Evolutionary conservation across 2,888 invertebrate species (phyloP).

Genomic region (Chironomus tentans): DNA sequence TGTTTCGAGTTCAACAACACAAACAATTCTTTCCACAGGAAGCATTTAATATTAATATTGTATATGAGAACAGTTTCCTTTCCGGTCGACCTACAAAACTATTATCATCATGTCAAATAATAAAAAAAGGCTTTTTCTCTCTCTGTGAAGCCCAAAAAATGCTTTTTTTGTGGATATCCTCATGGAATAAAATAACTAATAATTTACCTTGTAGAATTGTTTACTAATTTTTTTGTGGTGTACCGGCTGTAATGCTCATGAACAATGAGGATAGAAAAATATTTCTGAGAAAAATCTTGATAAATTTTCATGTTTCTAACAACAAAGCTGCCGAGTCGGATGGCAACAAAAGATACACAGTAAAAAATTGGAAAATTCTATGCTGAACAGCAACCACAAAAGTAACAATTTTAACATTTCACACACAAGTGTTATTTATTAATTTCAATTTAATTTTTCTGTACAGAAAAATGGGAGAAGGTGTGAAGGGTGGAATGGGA

Average conservation of each 20-base stretch:
- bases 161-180: background rate
- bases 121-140: background rate
- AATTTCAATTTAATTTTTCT: slow-evolving; percentile 25
- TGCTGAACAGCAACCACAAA: background rate
- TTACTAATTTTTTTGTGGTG: background rate
- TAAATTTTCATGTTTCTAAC: background rate
- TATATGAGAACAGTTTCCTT: background rate
- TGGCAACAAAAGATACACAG: too few species aligned
- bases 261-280: background rate
- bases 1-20: too few species aligned
- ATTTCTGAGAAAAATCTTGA: background rate
- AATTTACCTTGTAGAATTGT: background rate
- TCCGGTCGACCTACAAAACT: slow-evolving; percentile 8
- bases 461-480: background rate
- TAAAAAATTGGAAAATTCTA: too few species aligned
- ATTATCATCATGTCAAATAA: slow-evolving; percentile 1
- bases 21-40: background rate
- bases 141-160: background rate
- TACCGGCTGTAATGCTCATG: too few species aligned
- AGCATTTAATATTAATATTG: background rate
- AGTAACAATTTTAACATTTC: background rate
- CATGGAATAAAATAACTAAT: background rate
- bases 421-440: slow-evolving; percentile 25
- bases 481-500: background rate
- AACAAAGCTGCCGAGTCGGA: background rate